Conservation (phyloP, 2,113 vertebrate species). For the Festucalex cinctus region DNA sequence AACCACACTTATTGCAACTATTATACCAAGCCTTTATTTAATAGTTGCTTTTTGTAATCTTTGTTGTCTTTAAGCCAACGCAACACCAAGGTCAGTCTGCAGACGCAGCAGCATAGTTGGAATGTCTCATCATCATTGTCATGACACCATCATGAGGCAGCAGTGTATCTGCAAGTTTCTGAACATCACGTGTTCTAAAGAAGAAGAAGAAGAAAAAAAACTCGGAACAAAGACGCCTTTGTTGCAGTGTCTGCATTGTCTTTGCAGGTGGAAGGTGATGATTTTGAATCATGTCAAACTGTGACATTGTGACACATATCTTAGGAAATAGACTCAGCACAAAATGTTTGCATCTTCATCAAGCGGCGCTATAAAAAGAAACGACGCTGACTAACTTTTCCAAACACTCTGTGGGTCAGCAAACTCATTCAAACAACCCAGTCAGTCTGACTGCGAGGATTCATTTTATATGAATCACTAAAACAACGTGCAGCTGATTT, state of each 20-base stretch:
- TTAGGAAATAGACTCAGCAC: background rate
- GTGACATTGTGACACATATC: background rate
- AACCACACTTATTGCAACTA: background rate
- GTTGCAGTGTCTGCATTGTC: background rate
- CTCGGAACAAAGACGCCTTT: background rate
- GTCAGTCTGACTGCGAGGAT: background rate
- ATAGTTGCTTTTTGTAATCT: background rate
- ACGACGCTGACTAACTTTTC: constrained; percentile 1
- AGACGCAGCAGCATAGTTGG: constrained; percentile 17
- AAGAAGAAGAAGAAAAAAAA: background rate
- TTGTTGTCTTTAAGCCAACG: background rate
- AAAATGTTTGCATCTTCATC: background rate
- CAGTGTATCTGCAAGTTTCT: constrained; percentile 1
- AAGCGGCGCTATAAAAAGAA: background rate
- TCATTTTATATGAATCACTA: background rate
- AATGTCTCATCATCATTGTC: constrained; percentile 12
- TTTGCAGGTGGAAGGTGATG: background rate
- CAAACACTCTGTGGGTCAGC: background rate
- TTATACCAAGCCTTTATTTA: too few species aligned
- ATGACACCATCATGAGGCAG: constrained; percentile 13
- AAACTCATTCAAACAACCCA: too few species aligned
- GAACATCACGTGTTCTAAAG: background rate
- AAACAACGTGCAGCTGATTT: constrained; percentile 1
- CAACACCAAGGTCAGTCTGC: constrained; percentile 10
- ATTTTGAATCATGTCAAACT: background rate